Conservation (phyloP, 2,888 invertebrate species). For the Netelia fuscicornis region DNA sequence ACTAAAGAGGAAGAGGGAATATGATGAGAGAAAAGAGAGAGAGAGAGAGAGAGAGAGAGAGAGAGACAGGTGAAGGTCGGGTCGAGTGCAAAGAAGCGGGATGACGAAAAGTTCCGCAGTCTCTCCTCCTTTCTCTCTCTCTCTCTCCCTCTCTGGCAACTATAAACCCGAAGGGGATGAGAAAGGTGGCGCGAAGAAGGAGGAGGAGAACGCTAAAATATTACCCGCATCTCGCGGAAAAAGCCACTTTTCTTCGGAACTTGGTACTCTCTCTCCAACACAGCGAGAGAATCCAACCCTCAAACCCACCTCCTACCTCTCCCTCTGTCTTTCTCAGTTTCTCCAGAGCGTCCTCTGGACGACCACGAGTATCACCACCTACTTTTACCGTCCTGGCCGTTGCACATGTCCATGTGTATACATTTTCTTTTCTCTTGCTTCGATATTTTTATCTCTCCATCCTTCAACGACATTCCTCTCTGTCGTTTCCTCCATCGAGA, state of each 20-base stretch:
- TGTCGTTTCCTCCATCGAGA: background rate
- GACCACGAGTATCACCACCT: constrained; percentile 35
- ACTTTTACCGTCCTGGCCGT: constrained; percentile 41
- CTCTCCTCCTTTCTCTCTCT: background rate
- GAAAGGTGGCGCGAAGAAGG: background rate
- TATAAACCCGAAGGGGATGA: constrained; percentile 65
- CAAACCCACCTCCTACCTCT: constrained; percentile 2
- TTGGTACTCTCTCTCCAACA: constrained; percentile 66
- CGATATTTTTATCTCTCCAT: constrained; percentile 29
- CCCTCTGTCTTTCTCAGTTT: constrained; percentile 21
- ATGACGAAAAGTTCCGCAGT: constrained; percentile 76
- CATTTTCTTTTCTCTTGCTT: constrained; percentile 2
- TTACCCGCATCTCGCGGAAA: constrained; percentile 77
- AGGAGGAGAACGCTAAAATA: constrained; percentile 76
- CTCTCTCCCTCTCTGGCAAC: constrained; percentile 58
- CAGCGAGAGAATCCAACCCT: constrained; percentile 45
- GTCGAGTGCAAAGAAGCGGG: constrained; percentile 57
- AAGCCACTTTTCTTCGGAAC: constrained; percentile 75
- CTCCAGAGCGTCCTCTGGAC: constrained; percentile 13
- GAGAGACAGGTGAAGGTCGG: constrained; percentile 28
- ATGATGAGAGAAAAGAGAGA: background rate
- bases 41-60: background rate
- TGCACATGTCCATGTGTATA: background rate
- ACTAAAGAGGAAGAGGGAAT: constrained; percentile 8
- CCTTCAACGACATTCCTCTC: constrained; percentile 14